Base-by-base conservation (phyloP, 2,113 vertebrate species). In the Onychostoma macrolepis region DNA sequence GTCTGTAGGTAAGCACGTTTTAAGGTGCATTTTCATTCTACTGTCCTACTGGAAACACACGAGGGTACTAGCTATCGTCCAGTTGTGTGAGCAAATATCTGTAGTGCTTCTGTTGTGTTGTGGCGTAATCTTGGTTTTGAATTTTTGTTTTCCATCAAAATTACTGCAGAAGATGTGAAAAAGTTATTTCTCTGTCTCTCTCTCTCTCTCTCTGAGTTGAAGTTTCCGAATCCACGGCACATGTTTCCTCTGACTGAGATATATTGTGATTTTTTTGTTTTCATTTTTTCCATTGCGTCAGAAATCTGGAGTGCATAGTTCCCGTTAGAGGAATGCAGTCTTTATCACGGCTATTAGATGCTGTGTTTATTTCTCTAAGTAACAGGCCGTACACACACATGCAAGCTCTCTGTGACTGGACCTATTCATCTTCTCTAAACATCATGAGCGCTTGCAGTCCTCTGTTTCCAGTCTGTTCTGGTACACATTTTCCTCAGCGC, bases 301-400 rank as follows among this genome's bases (percentile, higher is more conserved):
- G 85, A 81, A 89, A 90, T 89, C 78, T 89, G 87, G 85, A 89
- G 53, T 10, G 28, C 48, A 50, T 28, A 81, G 79, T 67, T 89
- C 65, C 88, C 61, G 61, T 67, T 15, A 48, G 36, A 87, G 75
- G 89, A 90, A 76, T 88, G 87, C 67, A 9, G 71, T 78, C 87
- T 89, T 67, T 69, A 90, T 90, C 80, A 61, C 65, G 56, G 45
- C 79, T 65, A 45, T 43, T 85, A 85, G 72, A 72, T 71, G 41
- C 69, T 83, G 50, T 89, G 89, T 89, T 89, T 89, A 88, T 86
- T 89, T 86, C 89, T 80, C 85, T 75, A 17, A 86, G 87, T 84
- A 83, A 53, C 53, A 19, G 63, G 11, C 85, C 28, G 56, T 53
- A 45, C 3, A 75, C 67, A 74, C 79, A 82, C 50, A 87, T 63